These are phyloP conservation scores for Eubasilissa splendida DNA, from an alignment of 2,888 invertebrate genomes.

Conservation along the genomic window DNA sequence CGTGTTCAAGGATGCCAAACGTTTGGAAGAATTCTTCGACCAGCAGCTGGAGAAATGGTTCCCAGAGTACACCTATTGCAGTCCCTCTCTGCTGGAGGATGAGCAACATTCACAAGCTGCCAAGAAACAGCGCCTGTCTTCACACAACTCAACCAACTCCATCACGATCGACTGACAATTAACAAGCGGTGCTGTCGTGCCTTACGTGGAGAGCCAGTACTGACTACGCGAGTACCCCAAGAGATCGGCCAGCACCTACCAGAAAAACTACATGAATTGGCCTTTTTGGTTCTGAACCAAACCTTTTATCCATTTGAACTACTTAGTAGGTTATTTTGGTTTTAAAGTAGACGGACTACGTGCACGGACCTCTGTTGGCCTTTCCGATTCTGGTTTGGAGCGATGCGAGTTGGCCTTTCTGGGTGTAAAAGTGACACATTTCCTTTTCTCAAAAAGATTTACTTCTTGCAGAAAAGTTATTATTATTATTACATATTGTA, in stretches of 20 bases:
- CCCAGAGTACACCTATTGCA: slow-evolving; percentile 80
- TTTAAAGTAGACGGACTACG: no score
- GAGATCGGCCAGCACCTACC: slow-evolving; percentile 25
- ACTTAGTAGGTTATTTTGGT: no score
- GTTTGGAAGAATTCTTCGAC: slow-evolving; percentile 89
- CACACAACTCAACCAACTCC: slow-evolving; percentile 3
- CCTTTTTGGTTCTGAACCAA: slow-evolving; percentile 34
- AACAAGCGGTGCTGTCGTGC: slow-evolving; percentile 10
- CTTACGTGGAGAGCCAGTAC: slow-evolving; percentile 1
- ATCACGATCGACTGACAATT: slow-evolving; percentile 40
- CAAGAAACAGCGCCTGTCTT: slow-evolving; percentile 35
- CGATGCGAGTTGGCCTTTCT: no score
- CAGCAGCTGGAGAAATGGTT: slow-evolving; percentile 86
- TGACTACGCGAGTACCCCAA: slow-evolving; percentile 23
- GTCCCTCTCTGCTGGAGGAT: neutral
- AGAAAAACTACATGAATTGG: slow-evolving; percentile 34
- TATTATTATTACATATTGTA: slow-evolving; percentile 8
- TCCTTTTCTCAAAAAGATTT: no score
- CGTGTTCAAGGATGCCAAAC: slow-evolving; percentile 84
- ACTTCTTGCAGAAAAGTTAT: neutral
- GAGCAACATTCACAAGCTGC: neutral
- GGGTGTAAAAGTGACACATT: no score
- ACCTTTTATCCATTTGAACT: neutral
- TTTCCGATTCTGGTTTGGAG: no score
- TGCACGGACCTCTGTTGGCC: no score